Evolutionary conservation across 2,113 vertebrate genomes (phyloP).

Genomic region (Empidonax alnorum): DNA sequence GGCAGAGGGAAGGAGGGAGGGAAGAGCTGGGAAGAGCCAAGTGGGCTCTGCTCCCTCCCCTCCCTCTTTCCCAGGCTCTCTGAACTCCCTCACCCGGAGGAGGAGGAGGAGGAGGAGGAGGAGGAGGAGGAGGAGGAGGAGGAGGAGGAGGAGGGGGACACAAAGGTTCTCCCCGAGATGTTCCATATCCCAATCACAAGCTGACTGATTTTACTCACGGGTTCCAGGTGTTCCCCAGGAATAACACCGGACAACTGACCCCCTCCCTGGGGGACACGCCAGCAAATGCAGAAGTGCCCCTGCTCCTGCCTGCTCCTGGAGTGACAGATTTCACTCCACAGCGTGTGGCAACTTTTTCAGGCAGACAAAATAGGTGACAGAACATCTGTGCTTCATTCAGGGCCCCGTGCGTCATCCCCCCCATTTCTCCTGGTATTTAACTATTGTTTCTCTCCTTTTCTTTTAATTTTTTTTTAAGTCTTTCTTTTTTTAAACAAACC

Average conservation of each 20-base stretch:
- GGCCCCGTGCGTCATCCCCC: neutral
- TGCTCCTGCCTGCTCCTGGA: neutral
- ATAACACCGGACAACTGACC: neutral
- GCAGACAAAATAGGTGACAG: neutral
- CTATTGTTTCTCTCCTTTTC: neutral
- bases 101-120: neutral
- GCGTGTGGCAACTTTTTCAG: neutral
- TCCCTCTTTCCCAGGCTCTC: conserved; percentile 42
- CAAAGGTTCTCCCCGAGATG: neutral
- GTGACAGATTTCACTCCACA: neutral
- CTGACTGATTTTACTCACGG: neutral
- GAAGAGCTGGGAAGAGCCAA: neutral
- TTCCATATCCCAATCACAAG: neutral
- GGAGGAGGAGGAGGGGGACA: neutral
- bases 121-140: neutral
- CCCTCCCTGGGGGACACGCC: neutral
- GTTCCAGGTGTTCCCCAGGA: neutral
- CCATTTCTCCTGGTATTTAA: neutral
- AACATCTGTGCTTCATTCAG: conserved; percentile 22
- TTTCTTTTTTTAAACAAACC: neutral
- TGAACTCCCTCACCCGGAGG: neutral
- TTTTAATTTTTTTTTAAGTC: neutral
- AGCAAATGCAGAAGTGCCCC: accelerated
- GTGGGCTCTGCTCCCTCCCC: neutral
- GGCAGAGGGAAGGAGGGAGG: conserved; percentile 11